These are phyloP conservation scores for Therioaphis trifolii DNA, from an alignment of 2,888 invertebrate genomes.

Conservation along the genomic window DNA sequence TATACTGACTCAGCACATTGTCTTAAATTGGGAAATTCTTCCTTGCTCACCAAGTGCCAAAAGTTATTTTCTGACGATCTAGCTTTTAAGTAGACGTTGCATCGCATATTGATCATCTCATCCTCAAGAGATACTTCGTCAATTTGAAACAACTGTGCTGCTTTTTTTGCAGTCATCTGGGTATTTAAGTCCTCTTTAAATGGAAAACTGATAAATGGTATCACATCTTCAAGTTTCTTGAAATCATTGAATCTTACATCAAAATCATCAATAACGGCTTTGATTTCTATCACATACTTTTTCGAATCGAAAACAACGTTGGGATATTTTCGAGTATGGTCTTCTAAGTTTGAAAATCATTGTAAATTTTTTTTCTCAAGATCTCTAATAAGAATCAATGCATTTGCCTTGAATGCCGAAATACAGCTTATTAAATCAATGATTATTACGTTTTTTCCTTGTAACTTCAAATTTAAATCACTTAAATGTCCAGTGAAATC, in stretches of 20 bases:
- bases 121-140: slow-evolving; percentile 31
- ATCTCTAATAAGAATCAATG: slow-evolving; percentile 15
- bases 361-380: slow-evolving; percentile 22
- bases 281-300: slow-evolving; percentile 26
- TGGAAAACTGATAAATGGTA: slow-evolving; percentile 20
- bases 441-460: slow-evolving; percentile 1
- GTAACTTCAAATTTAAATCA: slow-evolving; percentile 15
- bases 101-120: slow-evolving; percentile 8
- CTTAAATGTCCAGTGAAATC: slow-evolving; percentile 24
- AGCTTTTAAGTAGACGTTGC: slow-evolving; percentile 15
- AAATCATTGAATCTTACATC: slow-evolving; percentile 19
- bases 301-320: not conserved
- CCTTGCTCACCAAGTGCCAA: not conserved
- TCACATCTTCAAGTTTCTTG: slow-evolving; percentile 26
- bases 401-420: slow-evolving; percentile 13
- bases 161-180: slow-evolving; percentile 6
- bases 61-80: not conserved
- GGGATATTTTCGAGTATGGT: slow-evolving; percentile 4
- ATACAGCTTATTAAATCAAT: slow-evolving; percentile 12
- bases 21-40: too few species aligned
- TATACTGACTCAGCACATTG: not conserved
- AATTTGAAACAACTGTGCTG: slow-evolving; percentile 24
- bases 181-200: slow-evolving; percentile 33
- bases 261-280: slow-evolving; percentile 20
- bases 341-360: slow-evolving; percentile 20